Evolutionary conservation across 2,797 vertebrate genomes (phyloP), one percentile per base, ranked within the genome.

Genomic region (Myotis vivesi): DNA sequence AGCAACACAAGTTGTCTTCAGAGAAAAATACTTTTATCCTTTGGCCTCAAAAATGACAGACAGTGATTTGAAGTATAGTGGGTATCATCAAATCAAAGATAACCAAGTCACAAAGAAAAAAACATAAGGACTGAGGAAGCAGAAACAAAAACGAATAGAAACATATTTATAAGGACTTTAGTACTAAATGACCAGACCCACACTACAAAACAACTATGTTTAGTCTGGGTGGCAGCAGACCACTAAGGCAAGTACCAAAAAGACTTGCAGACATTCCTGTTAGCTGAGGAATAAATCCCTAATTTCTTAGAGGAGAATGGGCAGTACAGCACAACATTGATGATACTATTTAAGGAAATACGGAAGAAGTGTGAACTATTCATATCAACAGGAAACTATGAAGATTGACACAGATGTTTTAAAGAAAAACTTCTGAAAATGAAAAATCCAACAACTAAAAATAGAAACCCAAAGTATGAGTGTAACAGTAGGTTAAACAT

Each of bases 351-450:
- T 59, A 69, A 85, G 28, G 68, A 83, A 87, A 80, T 59, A 59
- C 89, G 30, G 66, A 49, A 89, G 30, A 89, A 66, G 9, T 68
- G 36, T 53, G 20, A 25, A 36, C 19, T 38, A 38, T 93, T n/a
- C 57, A 22, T 33, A 53, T 11, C 20, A 90, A 36, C 16, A 81
- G 17, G 57, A 76, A 91, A 53, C 51, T 68, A 33, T 71, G 82
- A 79, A 93, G 57, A 87, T 69, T 25, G 44, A 80, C 8, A n/a
- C 1, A 19, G 15, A 25, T 72, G 72, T 72, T 71, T 77, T 33
- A 19, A 41, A 94, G 73, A 62, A n/a, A 8, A 79, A 75, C n/a
- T 80, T 87, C 15, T 91, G 69, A 92, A 94, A 91, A 85, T 66
- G 25, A 94, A 92, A 89, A 59, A 36, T 92, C 16, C 5, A 49